Evolutionary conservation across 2,797 vertebrate genomes (phyloP).

Genomic region (Channa striata): DNA sequence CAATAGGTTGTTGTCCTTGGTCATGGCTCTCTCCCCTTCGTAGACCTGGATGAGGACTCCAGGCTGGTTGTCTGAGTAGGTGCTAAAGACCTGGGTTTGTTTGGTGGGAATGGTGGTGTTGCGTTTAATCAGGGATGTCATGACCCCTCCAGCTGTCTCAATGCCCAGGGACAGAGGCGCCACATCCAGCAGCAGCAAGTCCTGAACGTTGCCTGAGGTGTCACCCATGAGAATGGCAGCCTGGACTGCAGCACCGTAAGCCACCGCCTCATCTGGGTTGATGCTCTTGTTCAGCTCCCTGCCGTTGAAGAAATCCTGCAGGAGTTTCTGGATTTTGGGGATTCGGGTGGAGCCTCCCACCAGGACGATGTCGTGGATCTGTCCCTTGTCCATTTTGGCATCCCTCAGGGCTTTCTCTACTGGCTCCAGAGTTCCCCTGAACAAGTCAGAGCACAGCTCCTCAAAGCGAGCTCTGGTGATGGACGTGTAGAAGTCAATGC

Average conservation of each 20-base stretch:
- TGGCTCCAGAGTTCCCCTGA: conserved; percentile 55
- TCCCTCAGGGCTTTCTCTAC: conserved; percentile 64
- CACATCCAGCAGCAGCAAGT: conserved; percentile 68
- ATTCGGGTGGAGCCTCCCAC: conserved; percentile 66
- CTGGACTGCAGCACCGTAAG: conserved; percentile 67
- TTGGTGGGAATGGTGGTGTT: conserved; percentile 72
- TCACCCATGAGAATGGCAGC: conserved; percentile 64
- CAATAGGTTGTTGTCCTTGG: conserved; percentile 71
- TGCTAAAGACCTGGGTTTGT: conserved; percentile 67
- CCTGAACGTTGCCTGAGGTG: conserved; percentile 65
- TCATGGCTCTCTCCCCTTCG: conserved; percentile 71
- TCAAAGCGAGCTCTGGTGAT: conserved; percentile 68
- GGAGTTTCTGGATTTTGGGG: conserved; percentile 67
- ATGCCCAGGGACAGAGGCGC: conserved; percentile 66
- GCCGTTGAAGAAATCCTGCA: conserved; percentile 63
- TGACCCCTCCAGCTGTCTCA: conserved; percentile 66
- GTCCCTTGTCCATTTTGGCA: conserved; percentile 53
- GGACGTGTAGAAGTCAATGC: conserved; percentile 72
- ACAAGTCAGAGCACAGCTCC: conserved; percentile 63
- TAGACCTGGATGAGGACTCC: conserved; percentile 72
- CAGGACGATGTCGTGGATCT: conserved; percentile 56
- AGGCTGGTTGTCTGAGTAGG: conserved; percentile 67
- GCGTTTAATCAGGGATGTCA: conserved; percentile 67
- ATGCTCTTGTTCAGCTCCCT: conserved; percentile 67
- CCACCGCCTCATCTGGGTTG: conserved; percentile 67